Evolutionary conservation across 2,888 invertebrate genomes (phyloP), one percentile per base, ranked within the genome.

Genomic region (Eremobia ochroleuca): DNA sequence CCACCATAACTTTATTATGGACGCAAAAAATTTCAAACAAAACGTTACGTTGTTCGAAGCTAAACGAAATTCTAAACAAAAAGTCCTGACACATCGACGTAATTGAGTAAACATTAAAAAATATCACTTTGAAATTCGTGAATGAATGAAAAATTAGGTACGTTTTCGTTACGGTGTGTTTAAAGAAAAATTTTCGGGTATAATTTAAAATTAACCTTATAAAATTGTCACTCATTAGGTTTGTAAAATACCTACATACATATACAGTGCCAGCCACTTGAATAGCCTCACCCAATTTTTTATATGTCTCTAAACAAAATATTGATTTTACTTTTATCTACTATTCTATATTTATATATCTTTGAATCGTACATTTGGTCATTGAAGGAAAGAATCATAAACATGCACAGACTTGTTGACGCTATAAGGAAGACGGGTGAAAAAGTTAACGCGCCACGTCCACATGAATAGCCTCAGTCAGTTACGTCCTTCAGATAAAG

Each of bases 81-180:
- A 71, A 46, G 11, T 64, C 40, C 59, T 34, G 65, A 73, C 81
- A 78, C 25, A 76, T 59, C 43, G 25, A 65, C 68, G 58, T 83
- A 84, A 84, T 83, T 84, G 78, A 79, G 73, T 71, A 79, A 78
- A 85, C 65, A 66, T 73, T 61, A 71, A 76, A 76, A 59, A 78
- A 85, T 70, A 74, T 75, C 46, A 66, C 31, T 75, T 68, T 64
- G 58, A 75, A 52, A 52, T 67, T 49, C 28, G 21, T 49, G 61
- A 43, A 34, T 49, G 61, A 43, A 34, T 62, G 25, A 73, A 61
- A 71, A 74, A 52, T n/a, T 37, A 25, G 0, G 18, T 18, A 25
- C 0, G 18, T 18, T 40, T 59, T 31, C 9, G 8, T 34, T 28
- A 62, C 6, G 28, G 11, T 76, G 25, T 13, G 6, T 8, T n/a